Evolutionary conservation across 1,140 invertebrate genomes (phyloP).

Genomic region (Homarus americanus): DNA sequence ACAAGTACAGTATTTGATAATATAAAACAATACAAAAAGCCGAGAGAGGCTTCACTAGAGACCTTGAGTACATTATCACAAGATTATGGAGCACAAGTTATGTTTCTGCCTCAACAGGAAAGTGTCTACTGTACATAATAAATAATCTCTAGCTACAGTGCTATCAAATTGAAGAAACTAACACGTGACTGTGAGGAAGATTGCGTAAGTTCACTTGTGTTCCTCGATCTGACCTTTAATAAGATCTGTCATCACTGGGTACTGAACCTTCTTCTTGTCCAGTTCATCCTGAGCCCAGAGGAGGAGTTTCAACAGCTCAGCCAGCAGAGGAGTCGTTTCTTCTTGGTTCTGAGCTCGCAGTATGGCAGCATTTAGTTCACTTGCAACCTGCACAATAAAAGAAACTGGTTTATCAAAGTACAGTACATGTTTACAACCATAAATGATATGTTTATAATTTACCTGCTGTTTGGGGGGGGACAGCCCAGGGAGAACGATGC

Average conservation of each 20-base stretch:
- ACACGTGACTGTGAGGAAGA: background rate
- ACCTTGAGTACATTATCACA: background rate
- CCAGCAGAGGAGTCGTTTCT: slow-evolving; percentile 90
- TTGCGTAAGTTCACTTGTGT: slow-evolving; percentile 50
- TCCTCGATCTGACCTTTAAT: slow-evolving; percentile 68
- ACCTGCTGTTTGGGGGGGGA: no score
- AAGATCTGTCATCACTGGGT: slow-evolving; percentile 77
- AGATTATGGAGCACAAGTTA: background rate
- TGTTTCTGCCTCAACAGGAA: background rate
- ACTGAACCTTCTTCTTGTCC: slow-evolving; percentile 89
- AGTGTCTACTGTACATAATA: no score
- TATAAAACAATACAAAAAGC: background rate
- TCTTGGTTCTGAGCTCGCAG: slow-evolving; percentile 94
- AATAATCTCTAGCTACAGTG: background rate
- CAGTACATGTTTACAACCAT: no score
- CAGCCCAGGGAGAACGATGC: no score
- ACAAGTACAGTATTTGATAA: background rate
- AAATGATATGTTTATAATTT: no score
- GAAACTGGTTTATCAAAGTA: no score
- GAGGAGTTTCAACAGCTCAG: slow-evolving; percentile 94
- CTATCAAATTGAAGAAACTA: background rate
- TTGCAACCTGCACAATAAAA: slow-evolving; percentile 87
- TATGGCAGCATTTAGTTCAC: slow-evolving; percentile 97
- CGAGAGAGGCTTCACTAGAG: no score
- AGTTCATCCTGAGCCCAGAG: slow-evolving; percentile 97